Base-by-base conservation (phyloP, 2,797 vertebrate species). In the Linurgus olivaceus region DNA sequence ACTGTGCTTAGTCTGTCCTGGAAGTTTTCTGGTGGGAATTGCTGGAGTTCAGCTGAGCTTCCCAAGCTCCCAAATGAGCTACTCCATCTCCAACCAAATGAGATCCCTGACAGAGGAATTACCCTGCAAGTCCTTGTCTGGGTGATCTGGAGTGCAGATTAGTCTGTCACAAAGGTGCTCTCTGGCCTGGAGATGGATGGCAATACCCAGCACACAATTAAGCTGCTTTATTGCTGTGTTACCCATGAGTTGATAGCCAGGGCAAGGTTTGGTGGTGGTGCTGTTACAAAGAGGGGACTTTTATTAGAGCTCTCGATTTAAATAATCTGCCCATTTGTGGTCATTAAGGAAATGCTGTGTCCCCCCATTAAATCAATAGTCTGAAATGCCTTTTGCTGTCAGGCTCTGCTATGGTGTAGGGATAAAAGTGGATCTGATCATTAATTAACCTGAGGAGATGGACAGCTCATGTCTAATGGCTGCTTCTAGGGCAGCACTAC, bases 361-460 rank as follows among this genome's bases (percentile, higher is more conserved):
- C 48, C 65, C 13, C 58, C 93, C 80, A 45, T 94, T 80, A 88
- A 86, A 91, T 80, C 67, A 57, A 42, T 18, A 72, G 72, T 48
- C 83, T 59, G 47, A 58, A 86, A 72, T 54, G 70, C n/a, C 48
- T 88, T 88, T 87, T 2, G 2, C 82, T 87, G 82, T 80, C 79
- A 54, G 77, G 70, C 24, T 66, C 54, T 35, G 48, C 58, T 79
- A 66, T 4, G 12, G 18, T 6, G 20, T 8, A 35, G 58, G 33
- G 79, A 84, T 86, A 57, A 90, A 88, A 95, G 42, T 37, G n/a
- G 59, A 77, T 63, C 44, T 80, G 82, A 80, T 80, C 85, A 90
- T 95, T 85, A 96, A 94, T 94, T 94, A 94, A 93, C 67, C 45
- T 11, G 12, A 37, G 26, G 72, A 93, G 73, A 85, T 61, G 10